Conservation (phyloP, 2,797 vertebrate genomes). For the Lepilemur septentrionalis region DNA sequence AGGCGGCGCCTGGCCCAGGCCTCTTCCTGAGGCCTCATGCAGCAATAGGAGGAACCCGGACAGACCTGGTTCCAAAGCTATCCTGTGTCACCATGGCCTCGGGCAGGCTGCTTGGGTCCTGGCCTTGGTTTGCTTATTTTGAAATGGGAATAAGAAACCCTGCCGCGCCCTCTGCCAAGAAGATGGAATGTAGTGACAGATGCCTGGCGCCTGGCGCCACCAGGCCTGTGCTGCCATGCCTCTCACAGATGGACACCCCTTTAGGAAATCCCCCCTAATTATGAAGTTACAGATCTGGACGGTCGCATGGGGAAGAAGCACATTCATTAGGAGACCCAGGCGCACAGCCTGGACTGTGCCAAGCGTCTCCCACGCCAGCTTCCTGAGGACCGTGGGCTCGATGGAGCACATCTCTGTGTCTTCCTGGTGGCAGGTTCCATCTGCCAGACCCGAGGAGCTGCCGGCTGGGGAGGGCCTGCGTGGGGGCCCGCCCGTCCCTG, state of each 20-base stretch:
- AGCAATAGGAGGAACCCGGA: background rate
- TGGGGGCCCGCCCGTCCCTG: background rate
- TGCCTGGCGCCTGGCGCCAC: background rate
- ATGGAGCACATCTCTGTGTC: background rate
- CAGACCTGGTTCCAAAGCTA: background rate
- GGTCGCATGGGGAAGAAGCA: background rate
- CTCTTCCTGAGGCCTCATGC: background rate
- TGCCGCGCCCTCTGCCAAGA: background rate
- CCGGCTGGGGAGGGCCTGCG: background rate
- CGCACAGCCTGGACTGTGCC: background rate
- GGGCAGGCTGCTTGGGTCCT: background rate
- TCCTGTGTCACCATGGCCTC: background rate
- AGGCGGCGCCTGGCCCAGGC: background rate
- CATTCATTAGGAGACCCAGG: constrained; percentile 17
- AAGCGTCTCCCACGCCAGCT: background rate
- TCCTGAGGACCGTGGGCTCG: background rate
- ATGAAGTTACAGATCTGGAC: constrained; percentile 15
- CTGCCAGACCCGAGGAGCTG: background rate
- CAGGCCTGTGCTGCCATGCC: background rate
- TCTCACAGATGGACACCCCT: constrained; percentile 39
- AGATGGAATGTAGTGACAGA: background rate
- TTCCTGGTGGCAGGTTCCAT: constrained; percentile 26
- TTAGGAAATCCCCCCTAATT: constrained; percentile 50
- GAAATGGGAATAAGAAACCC: background rate
- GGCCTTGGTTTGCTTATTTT: background rate